These are phyloP conservation scores for Ibycter americanus DNA, from an alignment of 2,797 vertebrate genomes.

Conservation along the genomic window DNA sequence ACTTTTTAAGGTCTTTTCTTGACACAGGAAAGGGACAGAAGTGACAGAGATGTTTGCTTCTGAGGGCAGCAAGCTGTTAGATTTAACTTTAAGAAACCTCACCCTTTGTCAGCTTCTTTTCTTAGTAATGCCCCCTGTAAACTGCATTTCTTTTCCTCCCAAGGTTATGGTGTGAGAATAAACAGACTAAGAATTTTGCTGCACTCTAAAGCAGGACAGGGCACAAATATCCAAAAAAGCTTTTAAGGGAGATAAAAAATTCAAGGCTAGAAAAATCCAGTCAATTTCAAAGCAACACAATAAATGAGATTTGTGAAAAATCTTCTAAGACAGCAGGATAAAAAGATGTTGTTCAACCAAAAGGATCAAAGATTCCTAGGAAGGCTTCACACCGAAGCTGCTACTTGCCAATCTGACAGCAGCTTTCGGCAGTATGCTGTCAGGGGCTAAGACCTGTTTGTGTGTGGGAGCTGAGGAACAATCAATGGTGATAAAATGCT, in stretches of 20 bases:
- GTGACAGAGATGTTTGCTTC: neutral
- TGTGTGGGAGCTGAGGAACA: conserved; percentile 35
- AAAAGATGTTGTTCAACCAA: neutral
- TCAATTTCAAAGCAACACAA: neutral
- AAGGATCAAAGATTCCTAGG: conserved; percentile 16
- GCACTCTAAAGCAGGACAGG: neutral
- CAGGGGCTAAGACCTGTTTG: conserved; percentile 9
- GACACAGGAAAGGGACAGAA: neutral
- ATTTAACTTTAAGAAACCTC: neutral
- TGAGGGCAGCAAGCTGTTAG: neutral
- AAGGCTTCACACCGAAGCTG: conserved; percentile 3
- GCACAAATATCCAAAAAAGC: neutral
- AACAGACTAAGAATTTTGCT: neutral
- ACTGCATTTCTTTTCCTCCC: conserved; percentile 1
- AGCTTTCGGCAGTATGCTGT: neutral
- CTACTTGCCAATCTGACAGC: neutral
- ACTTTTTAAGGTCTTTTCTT: neutral
- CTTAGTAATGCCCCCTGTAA: neutral
- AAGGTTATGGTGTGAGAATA: neutral
- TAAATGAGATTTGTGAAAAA: neutral
- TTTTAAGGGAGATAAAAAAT: conserved; percentile 6
- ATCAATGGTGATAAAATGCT: conserved; percentile 10
- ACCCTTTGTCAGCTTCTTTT: neutral
- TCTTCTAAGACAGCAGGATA: neutral
- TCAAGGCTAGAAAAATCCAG: conserved; percentile 6